phyloP scores from a whole-genome alignment of 2,888 invertebrate genomes.

The Drosophila aldrichi region DNA sequence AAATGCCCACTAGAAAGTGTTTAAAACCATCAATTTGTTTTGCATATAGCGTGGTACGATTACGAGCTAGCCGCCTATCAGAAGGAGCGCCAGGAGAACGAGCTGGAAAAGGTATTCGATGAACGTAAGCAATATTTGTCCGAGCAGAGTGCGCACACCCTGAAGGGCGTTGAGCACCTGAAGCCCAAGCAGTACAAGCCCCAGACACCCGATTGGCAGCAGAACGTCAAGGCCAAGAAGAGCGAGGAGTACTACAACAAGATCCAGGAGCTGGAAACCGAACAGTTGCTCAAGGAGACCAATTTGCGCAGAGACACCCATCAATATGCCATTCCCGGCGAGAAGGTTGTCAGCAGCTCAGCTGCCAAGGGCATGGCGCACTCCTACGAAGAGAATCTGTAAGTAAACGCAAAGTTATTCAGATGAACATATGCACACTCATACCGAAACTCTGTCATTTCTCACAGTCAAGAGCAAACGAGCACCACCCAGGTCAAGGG shows the following conservation, averaged over 20 bases:
- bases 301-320: slow-evolving; percentile 91
- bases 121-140: slow-evolving; percentile 91
- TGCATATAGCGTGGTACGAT: slow-evolving; percentile 94
- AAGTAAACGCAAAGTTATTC: slow-evolving; percentile 84
- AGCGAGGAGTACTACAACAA: slow-evolving; percentile 93
- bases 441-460: not conserved
- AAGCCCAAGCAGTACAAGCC: slow-evolving; percentile 90
- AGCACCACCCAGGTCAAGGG: slow-evolving; percentile 86
- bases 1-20: slow-evolving; percentile 11
- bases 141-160: slow-evolving; percentile 88
- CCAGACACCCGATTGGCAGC: slow-evolving; percentile 94
- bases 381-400: slow-evolving; percentile 93
- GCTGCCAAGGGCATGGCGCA: slow-evolving; percentile 95
- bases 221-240: slow-evolving; percentile 92
- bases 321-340: slow-evolving; percentile 94
- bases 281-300: slow-evolving; percentile 93
- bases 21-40: slow-evolving; percentile 46
- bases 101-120: slow-evolving; percentile 94
- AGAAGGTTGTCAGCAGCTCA: slow-evolving; percentile 91
- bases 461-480: slow-evolving; percentile 59
- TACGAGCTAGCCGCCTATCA: slow-evolving; percentile 94
- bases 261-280: slow-evolving; percentile 92
- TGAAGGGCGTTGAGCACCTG: slow-evolving; percentile 87
- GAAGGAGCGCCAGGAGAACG: slow-evolving; percentile 91
- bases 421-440: not conserved